phyloP scores from a whole-genome alignment of 2,797 vertebrate genomes.

The Nannoperca australis region DNA sequence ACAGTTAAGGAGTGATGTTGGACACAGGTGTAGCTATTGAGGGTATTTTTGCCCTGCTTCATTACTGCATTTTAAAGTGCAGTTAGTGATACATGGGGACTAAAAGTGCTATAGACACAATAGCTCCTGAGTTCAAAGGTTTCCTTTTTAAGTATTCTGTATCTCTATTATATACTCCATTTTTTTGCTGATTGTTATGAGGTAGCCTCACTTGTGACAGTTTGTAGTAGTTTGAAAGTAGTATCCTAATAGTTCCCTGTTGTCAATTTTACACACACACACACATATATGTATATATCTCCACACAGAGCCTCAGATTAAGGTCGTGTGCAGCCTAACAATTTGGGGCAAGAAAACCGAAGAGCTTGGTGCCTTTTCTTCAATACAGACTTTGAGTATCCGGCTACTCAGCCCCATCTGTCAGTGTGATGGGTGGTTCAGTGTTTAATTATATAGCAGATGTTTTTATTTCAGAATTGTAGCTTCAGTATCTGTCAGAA shows the following conservation, averaged over 20 bases:
- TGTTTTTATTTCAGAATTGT: constrained; percentile 18
- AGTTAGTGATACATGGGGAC: no score
- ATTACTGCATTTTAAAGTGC: no score
- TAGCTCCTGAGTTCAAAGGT: not conserved
- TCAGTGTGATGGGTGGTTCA: constrained; percentile 1
- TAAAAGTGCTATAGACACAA: not conserved
- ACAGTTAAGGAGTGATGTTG: not conserved
- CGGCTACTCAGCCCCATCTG: not conserved
- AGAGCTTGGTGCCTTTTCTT: not conserved
- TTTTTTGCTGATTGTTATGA: not conserved
- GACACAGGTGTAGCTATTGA: not conserved
- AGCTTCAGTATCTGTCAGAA: constrained; percentile 11
- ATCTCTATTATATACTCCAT: not conserved
- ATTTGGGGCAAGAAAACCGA: constrained; percentile 15
- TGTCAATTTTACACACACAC: not conserved
- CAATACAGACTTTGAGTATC: not conserved
- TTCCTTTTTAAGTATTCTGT: not conserved
- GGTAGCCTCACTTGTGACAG: constrained; percentile 9
- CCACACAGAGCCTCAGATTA: constrained; percentile 29
- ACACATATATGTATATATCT: not conserved
- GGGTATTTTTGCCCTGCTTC: no score
- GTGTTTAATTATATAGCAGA: constrained; percentile 10
- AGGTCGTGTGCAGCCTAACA: constrained; percentile 21
- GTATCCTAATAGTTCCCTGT: constrained; percentile 17
- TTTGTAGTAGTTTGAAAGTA: constrained; percentile 1